Base-by-base conservation (phyloP, 2,113 vertebrate genomes). In the Tetrao urogallus region DNA sequence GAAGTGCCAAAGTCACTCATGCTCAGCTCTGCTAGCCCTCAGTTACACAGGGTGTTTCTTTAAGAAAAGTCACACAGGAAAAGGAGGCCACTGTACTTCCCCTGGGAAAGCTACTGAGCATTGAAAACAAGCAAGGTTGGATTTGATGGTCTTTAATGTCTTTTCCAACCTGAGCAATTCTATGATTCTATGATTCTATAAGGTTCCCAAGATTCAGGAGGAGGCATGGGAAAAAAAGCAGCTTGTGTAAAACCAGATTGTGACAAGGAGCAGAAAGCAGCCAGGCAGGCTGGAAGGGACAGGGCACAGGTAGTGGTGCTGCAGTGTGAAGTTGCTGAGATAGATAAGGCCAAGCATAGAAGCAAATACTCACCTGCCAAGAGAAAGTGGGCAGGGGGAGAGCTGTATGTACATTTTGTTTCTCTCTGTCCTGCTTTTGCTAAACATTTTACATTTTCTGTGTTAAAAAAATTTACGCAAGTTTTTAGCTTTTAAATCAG, bases 1-100 rank as follows among this genome's bases (percentile, higher is more conserved):
- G n/a, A 12, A 15, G 6, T 6, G 25, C 2, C 61, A 74, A 25
- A 0, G 2, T 15, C 30, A 42, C 36, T 70, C 1, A 1, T 17
- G 25, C 12, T 63, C 40, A 54, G 15, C 11, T 57, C 14, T 34
- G 54, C 8, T 18, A 43, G 8, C 27, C 13, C 36, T 79, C 9
- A 0, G 25, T 57, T 80, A 70, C 14, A 11, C 2, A 18, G 7
- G 5, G 16, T 21, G 50, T 43, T 76, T 60, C 11, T 72, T 50
- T 56, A 9, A 1, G 0, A 63, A 36, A 21, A 32, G n/a, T 5
- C 27, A 50, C n/a, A 17, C 4, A 61, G 48, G 36, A 70, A 32
- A 3, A 50, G 5, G 3, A 5, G 7, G 18, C 2, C 40, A 32
- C 13, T 30, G n/a, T 25, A 83, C 21, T 16, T 88, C 4, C 32